Evolutionary conservation across 2,113 vertebrate genomes (phyloP).

Genomic region (Otis tarda): DNA sequence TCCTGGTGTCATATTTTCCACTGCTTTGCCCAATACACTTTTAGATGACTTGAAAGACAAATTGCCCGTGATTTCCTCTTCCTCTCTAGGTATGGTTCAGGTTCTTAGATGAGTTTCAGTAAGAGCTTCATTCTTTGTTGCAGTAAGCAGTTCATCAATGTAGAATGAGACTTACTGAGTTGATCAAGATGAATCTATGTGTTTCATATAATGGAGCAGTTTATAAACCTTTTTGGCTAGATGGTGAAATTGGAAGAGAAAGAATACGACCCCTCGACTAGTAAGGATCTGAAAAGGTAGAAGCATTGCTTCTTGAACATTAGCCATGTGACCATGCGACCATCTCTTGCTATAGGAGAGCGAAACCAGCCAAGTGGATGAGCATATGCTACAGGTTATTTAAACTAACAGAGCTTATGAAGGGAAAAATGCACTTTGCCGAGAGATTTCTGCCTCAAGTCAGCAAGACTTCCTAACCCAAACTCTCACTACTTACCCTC

Average conservation of each 20-base stretch:
- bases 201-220: neutral
- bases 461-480: neutral
- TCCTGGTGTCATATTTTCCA: neutral
- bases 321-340: accelerated
- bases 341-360: neutral
- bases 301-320: neutral
- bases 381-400: neutral
- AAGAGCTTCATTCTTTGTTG: neutral
- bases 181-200: neutral
- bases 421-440: neutral
- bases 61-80: neutral
- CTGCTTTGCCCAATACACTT: neutral
- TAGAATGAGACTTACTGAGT: neutral
- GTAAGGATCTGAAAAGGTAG: neutral
- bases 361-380: neutral
- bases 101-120: neutral
- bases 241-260: neutral
- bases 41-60: neutral
- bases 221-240: neutral
- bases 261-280: neutral
- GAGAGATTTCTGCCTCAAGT: neutral
- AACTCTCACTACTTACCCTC: neutral
- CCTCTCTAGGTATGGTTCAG: neutral
- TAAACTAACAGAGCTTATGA: neutral
- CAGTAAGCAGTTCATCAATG: neutral